Base-by-base conservation (phyloP, 2,888 invertebrate species). In the Leistus spinibarbis region DNA sequence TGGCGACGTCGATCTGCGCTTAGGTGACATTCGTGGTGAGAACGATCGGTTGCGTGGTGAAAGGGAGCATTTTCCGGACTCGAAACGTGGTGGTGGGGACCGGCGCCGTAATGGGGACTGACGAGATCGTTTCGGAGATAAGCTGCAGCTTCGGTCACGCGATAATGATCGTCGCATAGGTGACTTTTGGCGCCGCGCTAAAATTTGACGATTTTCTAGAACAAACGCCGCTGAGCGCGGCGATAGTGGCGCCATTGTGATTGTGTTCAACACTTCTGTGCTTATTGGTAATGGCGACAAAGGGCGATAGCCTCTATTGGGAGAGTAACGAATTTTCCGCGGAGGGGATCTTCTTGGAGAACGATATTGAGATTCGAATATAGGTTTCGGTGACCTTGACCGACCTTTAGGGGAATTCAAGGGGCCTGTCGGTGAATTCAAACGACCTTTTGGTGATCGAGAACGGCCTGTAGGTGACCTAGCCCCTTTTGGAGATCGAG, bases 171-270 rank as follows among this genome's bases (percentile, higher is more conserved):
- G 80, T 9, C 84, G 79, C 10, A 40, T 40, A 3, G 83, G 83
- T 10, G 84, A 84, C 53, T 84, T 80, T 64, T 75, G 81, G 62
- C 86, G 78, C 75, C 83, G 82, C 71, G 86, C 86, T n/a, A 86
- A 82, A 22, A 85, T 86, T 27, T 85, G 84, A 17, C 85, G 82
- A 78, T 86, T 86, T 79, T 86, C 81, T 69, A 86, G 76, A 5
- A 86, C 86, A 78, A 86, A 86, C 16, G 85, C 85, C 5, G 86
- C 86, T 78, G 86, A 86, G 78, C 86, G 80, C 0, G 86, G 86
- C 9, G 85, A 85, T 27, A 86, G 78, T 0, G 85, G 85, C 2
- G 85, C 86, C 81, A 84, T 81, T 1, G 81, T 77, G 23, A 81
- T 81, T 20, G 80, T 80, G 62, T 79, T 79, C 20, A 80, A 77